These are phyloP conservation scores for Colostygia pectinataria DNA, from an alignment of 2,888 invertebrate genomes.

Conservation along the genomic window DNA sequence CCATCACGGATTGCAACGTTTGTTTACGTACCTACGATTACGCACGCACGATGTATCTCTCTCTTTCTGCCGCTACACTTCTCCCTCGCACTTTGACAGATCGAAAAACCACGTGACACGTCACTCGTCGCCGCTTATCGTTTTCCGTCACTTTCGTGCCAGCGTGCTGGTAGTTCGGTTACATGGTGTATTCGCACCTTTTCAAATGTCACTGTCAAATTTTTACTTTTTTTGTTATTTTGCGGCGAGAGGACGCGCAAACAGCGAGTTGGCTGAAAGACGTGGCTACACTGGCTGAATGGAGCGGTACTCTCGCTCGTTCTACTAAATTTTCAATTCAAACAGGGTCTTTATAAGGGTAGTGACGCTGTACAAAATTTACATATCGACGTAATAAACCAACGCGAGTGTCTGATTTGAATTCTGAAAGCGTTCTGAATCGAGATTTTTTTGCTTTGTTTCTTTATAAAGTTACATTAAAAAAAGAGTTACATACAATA, in stretches of 20 bases:
- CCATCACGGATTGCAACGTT: constrained; percentile 32
- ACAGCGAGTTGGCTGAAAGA: constrained; percentile 79
- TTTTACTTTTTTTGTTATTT: constrained; percentile 35
- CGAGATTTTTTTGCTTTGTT: constrained; percentile 48
- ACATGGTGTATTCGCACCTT: constrained; percentile 17
- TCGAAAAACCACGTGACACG: constrained; percentile 62
- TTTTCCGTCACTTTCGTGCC: constrained; percentile 35
- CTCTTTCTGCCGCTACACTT: constrained; percentile 48
- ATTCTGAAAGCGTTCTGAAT: constrained; percentile 65
- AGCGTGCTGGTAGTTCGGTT: constrained; percentile 5
- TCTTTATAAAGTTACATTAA: constrained; percentile 26
- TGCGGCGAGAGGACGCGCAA: constrained; percentile 49
- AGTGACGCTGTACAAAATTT: constrained; percentile 82
- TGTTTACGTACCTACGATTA: constrained; percentile 57
- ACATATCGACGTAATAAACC: constrained; percentile 82
- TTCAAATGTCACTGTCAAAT: constrained; percentile 24
- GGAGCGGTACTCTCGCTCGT: constrained; percentile 69
- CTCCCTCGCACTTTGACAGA: constrained; percentile 72
- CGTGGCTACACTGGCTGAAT: constrained; percentile 76
- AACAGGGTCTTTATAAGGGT: constrained; percentile 82
- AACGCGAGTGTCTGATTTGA: constrained; percentile 74
- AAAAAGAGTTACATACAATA: too few species aligned
- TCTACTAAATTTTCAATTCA: constrained; percentile 82
- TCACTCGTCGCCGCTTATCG: constrained; percentile 41
- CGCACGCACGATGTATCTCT: constrained; percentile 46